phyloP scores from a whole-genome alignment of 2,888 invertebrate species.

The Micoletzkya japonica region DNA sequence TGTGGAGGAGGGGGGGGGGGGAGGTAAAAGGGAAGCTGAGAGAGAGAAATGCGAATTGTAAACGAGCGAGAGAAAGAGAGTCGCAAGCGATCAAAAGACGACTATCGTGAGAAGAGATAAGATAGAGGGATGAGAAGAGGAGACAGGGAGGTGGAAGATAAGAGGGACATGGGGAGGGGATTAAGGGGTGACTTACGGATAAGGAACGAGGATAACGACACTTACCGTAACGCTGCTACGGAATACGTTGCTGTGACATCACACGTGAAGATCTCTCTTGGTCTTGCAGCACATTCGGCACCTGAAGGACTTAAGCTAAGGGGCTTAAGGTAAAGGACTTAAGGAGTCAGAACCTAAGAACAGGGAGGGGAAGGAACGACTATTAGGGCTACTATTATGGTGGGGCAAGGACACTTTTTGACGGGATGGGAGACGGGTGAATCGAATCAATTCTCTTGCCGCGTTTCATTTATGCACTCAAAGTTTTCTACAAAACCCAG shows the following conservation, averaged over 20 bases:
- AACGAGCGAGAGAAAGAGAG: background rate
- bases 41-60: background rate
- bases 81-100: background rate
- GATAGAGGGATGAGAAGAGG: too few relatives aligned
- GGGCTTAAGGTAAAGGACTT: too few relatives aligned
- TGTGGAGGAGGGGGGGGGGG: too few relatives aligned
- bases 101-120: background rate
- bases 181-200: background rate
- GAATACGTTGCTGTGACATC: constrained; percentile 69
- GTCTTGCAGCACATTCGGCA: background rate
- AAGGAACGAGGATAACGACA: constrained; percentile 6
- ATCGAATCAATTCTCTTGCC: too few relatives aligned
- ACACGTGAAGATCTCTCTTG: constrained; percentile 65
- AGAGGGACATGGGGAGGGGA: background rate
- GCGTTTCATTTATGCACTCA: too few relatives aligned
- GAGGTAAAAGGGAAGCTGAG: background rate
- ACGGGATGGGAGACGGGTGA: too few relatives aligned
- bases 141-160: background rate
- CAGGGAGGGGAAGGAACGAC: too few relatives aligned
- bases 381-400: too few relatives aligned
- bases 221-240: constrained; percentile 68
- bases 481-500: too few relatives aligned
- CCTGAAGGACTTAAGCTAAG: too few relatives aligned
- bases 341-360: too few relatives aligned
- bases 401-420: too few relatives aligned